phyloP scores from a whole-genome alignment of 2,888 invertebrate species.

The Chrysotoxum bicinctum region DNA sequence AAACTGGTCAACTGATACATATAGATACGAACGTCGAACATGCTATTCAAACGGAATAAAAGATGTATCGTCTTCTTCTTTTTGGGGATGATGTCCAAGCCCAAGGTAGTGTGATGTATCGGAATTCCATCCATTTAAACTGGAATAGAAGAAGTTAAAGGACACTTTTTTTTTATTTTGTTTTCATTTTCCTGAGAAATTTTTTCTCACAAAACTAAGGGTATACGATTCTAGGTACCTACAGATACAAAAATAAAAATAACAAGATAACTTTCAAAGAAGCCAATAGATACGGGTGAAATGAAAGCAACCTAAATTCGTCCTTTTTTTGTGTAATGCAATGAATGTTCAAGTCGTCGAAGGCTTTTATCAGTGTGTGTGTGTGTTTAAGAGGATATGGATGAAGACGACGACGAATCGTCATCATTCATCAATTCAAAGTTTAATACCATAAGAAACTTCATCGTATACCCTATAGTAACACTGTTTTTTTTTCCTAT shows the following conservation, averaged over 20 bases:
- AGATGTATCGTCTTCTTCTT: conserved; percentile 33
- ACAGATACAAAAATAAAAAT: not conserved
- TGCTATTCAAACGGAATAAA: conserved; percentile 40
- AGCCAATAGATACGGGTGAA: conserved; percentile 45
- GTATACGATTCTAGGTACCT: not conserved
- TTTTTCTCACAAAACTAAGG: conserved; percentile 9
- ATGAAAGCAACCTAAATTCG: conserved; percentile 11
- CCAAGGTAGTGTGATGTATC: conserved; percentile 36
- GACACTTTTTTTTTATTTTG: conserved; percentile 12
- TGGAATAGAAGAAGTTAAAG: conserved; percentile 48
- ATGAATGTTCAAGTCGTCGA: conserved; percentile 32
- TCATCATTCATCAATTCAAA: conserved; percentile 71
- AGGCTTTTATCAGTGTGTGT: conserved; percentile 19
- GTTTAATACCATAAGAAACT: conserved; percentile 64
- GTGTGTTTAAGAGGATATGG: not conserved
- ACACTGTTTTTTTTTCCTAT: conserved; percentile 10
- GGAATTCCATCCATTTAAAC: conserved; percentile 53
- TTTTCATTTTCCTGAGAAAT: not conserved
- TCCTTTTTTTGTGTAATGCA: not conserved
- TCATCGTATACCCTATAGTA: not conserved
- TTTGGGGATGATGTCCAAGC: conserved; percentile 18
- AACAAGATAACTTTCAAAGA: conserved; percentile 26
- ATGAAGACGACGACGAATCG: conserved; percentile 40
- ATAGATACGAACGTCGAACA: conserved; percentile 2
- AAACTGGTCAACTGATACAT: conserved; percentile 52